Percentiles rank a stretch among this genome's conserved stretches.
Conservation (phyloP, 2,888 invertebrate species). For the Drosophila hamatofila region DNA sequence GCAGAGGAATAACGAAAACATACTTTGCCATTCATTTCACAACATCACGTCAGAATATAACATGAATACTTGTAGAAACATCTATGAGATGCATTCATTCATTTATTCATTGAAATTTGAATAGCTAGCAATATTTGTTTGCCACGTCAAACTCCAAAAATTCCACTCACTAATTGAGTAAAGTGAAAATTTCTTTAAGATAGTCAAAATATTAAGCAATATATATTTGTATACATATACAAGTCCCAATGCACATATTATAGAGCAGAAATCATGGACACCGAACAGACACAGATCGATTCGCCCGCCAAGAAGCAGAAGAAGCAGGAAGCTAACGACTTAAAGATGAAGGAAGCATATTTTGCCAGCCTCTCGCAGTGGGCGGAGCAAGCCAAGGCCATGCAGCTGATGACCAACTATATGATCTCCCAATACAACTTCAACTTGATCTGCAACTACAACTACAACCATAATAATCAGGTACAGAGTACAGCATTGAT, state of each 20-base stretch:
- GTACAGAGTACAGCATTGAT: neutral
- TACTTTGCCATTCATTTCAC: neutral
- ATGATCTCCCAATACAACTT: neutral
- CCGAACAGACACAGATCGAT: no score
- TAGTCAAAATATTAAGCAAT: neutral
- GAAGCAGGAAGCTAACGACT: no score
- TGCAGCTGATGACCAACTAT: neutral
- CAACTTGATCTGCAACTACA: neutral
- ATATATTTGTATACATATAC: neutral
- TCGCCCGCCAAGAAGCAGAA: neutral
- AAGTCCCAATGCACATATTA: no score
- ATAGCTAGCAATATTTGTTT: neutral
- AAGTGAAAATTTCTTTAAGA: neutral
- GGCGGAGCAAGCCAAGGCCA: neutral
- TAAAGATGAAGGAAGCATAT: conserved; percentile 5
- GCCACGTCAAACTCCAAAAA: neutral
- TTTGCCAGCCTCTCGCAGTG: conserved; percentile 21
- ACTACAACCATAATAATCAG: neutral
- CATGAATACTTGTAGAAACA: no score
- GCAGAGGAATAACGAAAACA: neutral
- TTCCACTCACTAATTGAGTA: neutral
- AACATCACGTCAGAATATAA: neutral
- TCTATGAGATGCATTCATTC: neutral
- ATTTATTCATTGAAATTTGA: neutral
- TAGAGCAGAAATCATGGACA: neutral